phyloP scores from a whole-genome alignment of 2,888 invertebrate genomes.

The Cephus spinipes region DNA sequence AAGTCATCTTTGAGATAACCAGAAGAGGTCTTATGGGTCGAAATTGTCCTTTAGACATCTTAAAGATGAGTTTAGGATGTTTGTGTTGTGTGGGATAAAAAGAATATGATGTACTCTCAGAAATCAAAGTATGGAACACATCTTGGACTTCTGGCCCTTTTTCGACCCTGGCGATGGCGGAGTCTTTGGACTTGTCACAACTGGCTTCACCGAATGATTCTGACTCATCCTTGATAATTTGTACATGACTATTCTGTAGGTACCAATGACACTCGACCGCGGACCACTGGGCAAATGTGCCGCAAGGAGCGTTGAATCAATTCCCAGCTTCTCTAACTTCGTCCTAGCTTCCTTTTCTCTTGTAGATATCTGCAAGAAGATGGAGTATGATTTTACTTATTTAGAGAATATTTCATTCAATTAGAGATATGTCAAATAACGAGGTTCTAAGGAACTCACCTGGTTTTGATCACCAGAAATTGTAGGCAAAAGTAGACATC shows the following conservation, averaged over 20 bases:
- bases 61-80: too few species aligned
- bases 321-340: conserved; percentile 71
- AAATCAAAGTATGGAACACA: conserved; percentile 17
- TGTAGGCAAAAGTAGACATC: conserved; percentile 22
- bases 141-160: conserved; percentile 19
- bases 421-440: neutral
- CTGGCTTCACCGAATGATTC: neutral
- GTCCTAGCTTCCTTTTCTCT: conserved; percentile 69
- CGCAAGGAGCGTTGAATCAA: conserved; percentile 71
- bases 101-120: neutral
- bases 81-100: neutral
- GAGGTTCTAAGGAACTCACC: neutral
- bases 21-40: too few species aligned
- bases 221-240: conserved; percentile 49
- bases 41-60: too few species aligned
- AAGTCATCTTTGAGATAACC: too few species aligned
- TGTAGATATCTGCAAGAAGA: conserved; percentile 14
- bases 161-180: conserved; percentile 10
- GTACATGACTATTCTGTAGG: conserved; percentile 78
- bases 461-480: conserved; percentile 15
- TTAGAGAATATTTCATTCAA: neutral
- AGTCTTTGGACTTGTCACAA: neutral
- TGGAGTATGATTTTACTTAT: neutral
- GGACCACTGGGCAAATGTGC: conserved; percentile 71
- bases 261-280: conserved; percentile 76